Conservation (phyloP, 2,797 vertebrate species). For the Sebastes miniatus region DNA sequence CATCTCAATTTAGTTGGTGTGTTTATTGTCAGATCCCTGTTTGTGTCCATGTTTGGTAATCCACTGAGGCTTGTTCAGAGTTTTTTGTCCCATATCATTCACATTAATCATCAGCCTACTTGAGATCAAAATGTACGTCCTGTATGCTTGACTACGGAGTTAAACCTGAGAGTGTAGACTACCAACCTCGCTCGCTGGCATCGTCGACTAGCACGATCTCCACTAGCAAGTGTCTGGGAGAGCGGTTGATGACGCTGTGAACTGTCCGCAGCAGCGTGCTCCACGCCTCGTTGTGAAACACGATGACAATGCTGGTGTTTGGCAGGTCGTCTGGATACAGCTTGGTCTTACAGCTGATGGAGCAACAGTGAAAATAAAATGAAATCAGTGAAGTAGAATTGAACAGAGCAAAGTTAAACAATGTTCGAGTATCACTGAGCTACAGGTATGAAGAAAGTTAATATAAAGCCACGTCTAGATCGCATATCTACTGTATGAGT, state of each 20-base stretch:
- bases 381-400: background rate
- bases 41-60: background rate
- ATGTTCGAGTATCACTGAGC: background rate
- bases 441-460: background rate
- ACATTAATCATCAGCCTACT: background rate
- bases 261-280: slow-evolving; percentile 95
- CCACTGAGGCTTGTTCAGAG: background rate
- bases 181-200: slow-evolving; percentile 94
- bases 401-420: background rate
- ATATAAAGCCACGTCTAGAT: background rate
- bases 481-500: background rate
- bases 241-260: slow-evolving; percentile 92
- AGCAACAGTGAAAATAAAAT: background rate
- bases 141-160: background rate
- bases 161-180: background rate
- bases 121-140: background rate
- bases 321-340: slow-evolving; percentile 91
- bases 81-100: background rate
- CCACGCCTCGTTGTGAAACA: slow-evolving; percentile 99
- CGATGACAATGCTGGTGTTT: slow-evolving; percentile 96
- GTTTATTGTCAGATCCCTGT: background rate
- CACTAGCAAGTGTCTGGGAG: slow-evolving; percentile 87
- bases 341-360: slow-evolving; percentile 92
- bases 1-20: background rate
- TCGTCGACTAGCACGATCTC: slow-evolving; percentile 96